phyloP scores from a whole-genome alignment of 2,888 invertebrate genomes.

The Apodemia duryi region DNA sequence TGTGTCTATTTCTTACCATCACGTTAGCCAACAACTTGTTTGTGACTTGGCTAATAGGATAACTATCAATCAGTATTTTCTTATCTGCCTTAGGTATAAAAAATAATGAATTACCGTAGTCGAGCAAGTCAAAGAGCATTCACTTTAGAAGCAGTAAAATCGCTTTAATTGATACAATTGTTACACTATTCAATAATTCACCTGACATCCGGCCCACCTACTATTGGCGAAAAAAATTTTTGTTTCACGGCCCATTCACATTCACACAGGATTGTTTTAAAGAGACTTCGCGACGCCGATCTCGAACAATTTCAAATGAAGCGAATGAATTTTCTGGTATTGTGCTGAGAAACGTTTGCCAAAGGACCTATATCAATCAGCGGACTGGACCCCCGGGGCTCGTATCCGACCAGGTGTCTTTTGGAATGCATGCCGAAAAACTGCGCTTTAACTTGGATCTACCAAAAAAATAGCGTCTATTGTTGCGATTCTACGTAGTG shows the following conservation, averaged over 20 bases:
- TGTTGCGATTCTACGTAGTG: slow-evolving; percentile 70
- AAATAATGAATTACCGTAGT: slow-evolving; percentile 3
- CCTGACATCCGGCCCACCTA: slow-evolving; percentile 62
- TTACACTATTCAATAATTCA: slow-evolving; percentile 48
- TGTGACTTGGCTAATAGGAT: too few species aligned
- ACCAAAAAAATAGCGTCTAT: slow-evolving; percentile 56
- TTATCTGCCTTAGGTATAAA: not conserved
- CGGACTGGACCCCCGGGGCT: slow-evolving; percentile 66
- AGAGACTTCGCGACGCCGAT: slow-evolving; percentile 71
- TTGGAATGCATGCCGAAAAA: slow-evolving; percentile 75
- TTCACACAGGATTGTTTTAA: slow-evolving; percentile 77
- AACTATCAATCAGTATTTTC: not conserved
- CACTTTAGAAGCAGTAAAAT: not conserved
- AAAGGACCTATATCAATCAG: slow-evolving; percentile 73
- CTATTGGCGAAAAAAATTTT: slow-evolving; percentile 51
- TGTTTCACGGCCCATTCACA: slow-evolving; percentile 71
- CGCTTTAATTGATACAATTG: slow-evolving; percentile 33
- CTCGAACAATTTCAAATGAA: slow-evolving; percentile 42
- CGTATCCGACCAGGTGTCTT: slow-evolving; percentile 78
- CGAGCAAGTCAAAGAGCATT: slow-evolving; percentile 1
- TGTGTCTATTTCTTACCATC: too few species aligned
- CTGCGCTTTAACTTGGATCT: slow-evolving; percentile 61
- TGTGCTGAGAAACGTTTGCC: slow-evolving; percentile 52
- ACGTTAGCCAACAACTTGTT: too few species aligned
- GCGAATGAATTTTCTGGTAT: slow-evolving; percentile 47